Evolutionary conservation across 1,140 invertebrate species (phyloP), one percentile per base, ranked within the genome.

Genomic region (Diachasma alloeum): DNA sequence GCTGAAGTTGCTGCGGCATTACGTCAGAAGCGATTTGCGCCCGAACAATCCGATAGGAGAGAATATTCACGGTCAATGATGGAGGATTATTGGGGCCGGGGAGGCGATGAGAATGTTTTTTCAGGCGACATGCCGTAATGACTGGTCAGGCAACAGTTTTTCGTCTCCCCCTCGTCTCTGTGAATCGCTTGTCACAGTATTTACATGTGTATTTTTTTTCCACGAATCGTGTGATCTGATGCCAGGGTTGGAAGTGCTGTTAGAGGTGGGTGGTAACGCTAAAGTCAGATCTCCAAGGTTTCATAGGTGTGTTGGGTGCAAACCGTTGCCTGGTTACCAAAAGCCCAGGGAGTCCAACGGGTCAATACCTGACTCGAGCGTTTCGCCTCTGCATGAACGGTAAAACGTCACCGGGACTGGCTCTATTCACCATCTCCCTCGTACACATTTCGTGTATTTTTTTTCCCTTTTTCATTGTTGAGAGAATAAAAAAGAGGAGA

Each of bases 281-380:
- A 75, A 76, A 77, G 78, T 78, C 77, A 81, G 76, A 81, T 81
- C 79, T 81, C 80, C 80, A 81, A 81, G 80, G 80, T 81, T 81
- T 78, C 73, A 76, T 77, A 81, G 78, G 80, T 81, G 80, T 81
- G 80, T 81, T 81, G 80, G 78, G 76, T 79, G 75, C 78, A 79
- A 79, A 79, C 66, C 70, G 80, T 81, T 81, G 80, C 80, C 78
- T 79, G 75, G 80, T 77, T 70, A 81, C 80, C 36, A 72, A 31
- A 56, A 36, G 37, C 56, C 73, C 31, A 74, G 74, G 76, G 73
- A 77, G 74, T 76, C 67, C 78, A 78, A 80, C 79, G 78, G 77
- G 77, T 80, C 78, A 80, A 78, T 80, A 80, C 80, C 78, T 80
- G 78, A 68, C 73, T 59, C 75, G 71, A 71, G 48, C 70, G 72